Conservation (phyloP, 2,888 invertebrate species). For the Drosophila maculinotata region DNA sequence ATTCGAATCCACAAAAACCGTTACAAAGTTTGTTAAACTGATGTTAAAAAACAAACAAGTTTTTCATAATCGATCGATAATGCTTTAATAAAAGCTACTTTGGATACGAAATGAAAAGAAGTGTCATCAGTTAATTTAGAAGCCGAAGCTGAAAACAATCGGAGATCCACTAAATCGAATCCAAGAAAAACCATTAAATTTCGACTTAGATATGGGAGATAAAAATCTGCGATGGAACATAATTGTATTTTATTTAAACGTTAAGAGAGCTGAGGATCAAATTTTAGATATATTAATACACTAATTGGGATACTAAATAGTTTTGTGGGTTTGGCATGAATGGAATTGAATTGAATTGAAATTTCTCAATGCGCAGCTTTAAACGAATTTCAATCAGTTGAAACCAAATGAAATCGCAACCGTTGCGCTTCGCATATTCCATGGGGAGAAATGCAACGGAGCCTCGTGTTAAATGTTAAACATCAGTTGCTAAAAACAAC, state of each 20-base stretch:
- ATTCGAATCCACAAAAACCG: slow-evolving; percentile 3
- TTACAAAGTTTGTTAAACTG: neutral
- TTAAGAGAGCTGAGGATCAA: too few relatives aligned
- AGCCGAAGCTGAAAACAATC: too few relatives aligned
- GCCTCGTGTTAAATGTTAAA: slow-evolving; percentile 41
- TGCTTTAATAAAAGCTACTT: too few relatives aligned
- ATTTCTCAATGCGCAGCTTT: slow-evolving; percentile 7
- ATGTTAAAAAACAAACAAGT: slow-evolving; percentile 1
- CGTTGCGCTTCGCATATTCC: slow-evolving; percentile 40
- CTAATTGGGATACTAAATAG: neutral
- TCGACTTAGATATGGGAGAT: too few relatives aligned
- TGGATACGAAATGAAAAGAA: too few relatives aligned
- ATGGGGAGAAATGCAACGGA: slow-evolving; percentile 44
- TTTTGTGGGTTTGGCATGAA: slow-evolving; percentile 9
- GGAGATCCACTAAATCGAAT: too few relatives aligned
- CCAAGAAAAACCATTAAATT: too few relatives aligned
- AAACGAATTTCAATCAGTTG: slow-evolving; percentile 33
- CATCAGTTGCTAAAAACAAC: slow-evolving; percentile 21
- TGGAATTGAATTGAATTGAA: slow-evolving; percentile 11
- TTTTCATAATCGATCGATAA: slow-evolving; percentile 8
- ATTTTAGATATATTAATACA: too few relatives aligned
- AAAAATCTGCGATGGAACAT: too few relatives aligned
- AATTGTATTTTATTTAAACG: too few relatives aligned
- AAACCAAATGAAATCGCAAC: slow-evolving; percentile 46
- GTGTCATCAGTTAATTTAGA: too few relatives aligned